Percentiles rank a stretch among this genome's conserved stretches.
These are phyloP conservation scores for Brachypalpus laphriformis DNA, from an alignment of 2,888 invertebrate species.

Conservation along the genomic window DNA sequence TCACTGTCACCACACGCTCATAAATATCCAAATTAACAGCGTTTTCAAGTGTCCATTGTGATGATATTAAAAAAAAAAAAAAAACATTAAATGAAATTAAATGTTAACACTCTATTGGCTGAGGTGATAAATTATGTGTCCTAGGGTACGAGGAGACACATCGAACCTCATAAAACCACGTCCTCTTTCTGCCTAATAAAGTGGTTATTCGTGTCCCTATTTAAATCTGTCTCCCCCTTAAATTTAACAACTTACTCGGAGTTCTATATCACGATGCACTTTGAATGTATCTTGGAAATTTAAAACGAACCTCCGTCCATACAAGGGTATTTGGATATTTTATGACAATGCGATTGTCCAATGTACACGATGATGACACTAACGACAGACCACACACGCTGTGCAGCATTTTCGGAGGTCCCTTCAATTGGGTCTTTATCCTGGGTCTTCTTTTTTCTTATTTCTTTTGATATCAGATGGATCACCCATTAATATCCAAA, in stretches of 20 bases:
- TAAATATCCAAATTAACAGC: conserved; percentile 65
- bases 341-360: conserved; percentile 49
- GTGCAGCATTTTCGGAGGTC: conserved; percentile 33
- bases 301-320: conserved; percentile 4
- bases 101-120: conserved; percentile 68
- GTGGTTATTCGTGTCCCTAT: conserved; percentile 66
- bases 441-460: conserved; percentile 19
- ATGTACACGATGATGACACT: conserved; percentile 44
- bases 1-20: conserved; percentile 36
- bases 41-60: conserved; percentile 53
- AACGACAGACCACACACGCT: conserved; percentile 60
- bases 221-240: conserved; percentile 36
- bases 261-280: conserved; percentile 1
- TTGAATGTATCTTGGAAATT: conserved; percentile 17
- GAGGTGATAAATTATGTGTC: conserved; percentile 44
- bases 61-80: conserved; percentile 42
- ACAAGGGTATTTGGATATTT: conserved; percentile 6
- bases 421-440: conserved; percentile 43
- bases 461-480: conserved; percentile 27
- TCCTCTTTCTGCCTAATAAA: conserved; percentile 56
- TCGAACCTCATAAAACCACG: conserved; percentile 39
- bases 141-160: conserved; percentile 1
- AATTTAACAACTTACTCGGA: conserved; percentile 57
- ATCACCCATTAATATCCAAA: conserved; percentile 60
- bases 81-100: conserved; percentile 50